A percentile compares a stretch with the other conserved stretches of the same genome.
Conservation (phyloP, 2,797 vertebrate genomes). For the Danio albolineatus region DNA sequence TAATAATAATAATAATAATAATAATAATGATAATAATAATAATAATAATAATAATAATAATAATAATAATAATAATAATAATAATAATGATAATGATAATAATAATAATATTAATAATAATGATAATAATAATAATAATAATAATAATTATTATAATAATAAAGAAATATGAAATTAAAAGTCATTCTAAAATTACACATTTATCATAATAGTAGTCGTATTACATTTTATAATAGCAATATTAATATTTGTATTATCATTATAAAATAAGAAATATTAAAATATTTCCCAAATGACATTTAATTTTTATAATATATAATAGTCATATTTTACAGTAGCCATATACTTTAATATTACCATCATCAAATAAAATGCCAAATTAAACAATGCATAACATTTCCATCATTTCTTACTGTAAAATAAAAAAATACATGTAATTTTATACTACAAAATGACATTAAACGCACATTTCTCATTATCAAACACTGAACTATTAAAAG, state of each 20-base stretch:
- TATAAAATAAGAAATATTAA: too few relatives aligned
- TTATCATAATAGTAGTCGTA: too few relatives aligned
- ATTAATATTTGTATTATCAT: not conserved
- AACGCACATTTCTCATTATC: not conserved
- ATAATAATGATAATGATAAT: too few relatives aligned
- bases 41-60: not conserved
- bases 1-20: not conserved
- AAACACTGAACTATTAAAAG: not conserved
- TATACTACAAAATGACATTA: not conserved
- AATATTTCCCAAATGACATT: not conserved
- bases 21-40: not conserved
- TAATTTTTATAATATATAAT: not conserved
- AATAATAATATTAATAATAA: not conserved
- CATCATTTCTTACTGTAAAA: not conserved
- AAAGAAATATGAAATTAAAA: not conserved
- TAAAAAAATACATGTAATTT: not conserved
- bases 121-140: not conserved
- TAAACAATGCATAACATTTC: too few relatives aligned
- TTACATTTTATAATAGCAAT: too few relatives aligned
- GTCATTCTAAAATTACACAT: too few relatives aligned
- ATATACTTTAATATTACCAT: too few relatives aligned
- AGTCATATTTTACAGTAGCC: too few relatives aligned
- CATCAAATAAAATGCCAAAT: too few relatives aligned
- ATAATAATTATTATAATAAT: not conserved
- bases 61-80: not conserved